phyloP scores from a whole-genome alignment of 2,113 vertebrate species.

The Notothenia coriiceps region DNA sequence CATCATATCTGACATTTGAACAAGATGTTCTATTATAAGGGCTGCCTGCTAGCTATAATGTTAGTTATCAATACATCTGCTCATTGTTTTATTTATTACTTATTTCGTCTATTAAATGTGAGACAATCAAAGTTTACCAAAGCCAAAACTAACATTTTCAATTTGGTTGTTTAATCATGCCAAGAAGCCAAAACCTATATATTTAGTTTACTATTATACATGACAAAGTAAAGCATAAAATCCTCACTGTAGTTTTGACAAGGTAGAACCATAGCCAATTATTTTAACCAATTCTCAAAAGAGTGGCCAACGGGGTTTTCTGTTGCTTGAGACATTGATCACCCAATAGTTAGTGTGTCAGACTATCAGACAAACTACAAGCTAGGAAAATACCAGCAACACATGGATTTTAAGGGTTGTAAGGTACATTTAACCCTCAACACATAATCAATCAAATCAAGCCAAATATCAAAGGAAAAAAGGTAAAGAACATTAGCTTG shows the following conservation, averaged over 20 bases:
- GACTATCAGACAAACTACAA: not conserved
- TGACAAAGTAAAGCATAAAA: not conserved
- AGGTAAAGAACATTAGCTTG: slow-evolving; percentile 4
- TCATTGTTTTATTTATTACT: not conserved
- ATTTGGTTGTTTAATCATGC: not conserved
- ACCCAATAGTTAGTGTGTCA: not conserved
- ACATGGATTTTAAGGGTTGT: not conserved
- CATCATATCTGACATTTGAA: not conserved
- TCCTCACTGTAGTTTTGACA: not conserved
- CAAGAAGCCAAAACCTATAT: not conserved
- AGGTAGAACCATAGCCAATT: not conserved
- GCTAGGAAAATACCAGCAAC: not conserved
- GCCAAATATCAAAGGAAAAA: not conserved
- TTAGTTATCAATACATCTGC: not conserved
- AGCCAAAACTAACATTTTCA: not conserved
- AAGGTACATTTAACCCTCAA: not conserved
- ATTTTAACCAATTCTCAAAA: not conserved
- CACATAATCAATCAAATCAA: not conserved
- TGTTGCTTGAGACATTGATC: not conserved
- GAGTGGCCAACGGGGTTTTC: not conserved
- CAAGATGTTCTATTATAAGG: not conserved
- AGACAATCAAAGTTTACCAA: not conserved
- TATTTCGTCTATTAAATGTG: not conserved
- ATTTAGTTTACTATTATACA: not conserved
- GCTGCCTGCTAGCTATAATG: not conserved